Evolutionary conservation across 2,888 invertebrate genomes (phyloP), one percentile per base, ranked within the genome.

Genomic region (Kuschelorhynchus macadamiae): DNA sequence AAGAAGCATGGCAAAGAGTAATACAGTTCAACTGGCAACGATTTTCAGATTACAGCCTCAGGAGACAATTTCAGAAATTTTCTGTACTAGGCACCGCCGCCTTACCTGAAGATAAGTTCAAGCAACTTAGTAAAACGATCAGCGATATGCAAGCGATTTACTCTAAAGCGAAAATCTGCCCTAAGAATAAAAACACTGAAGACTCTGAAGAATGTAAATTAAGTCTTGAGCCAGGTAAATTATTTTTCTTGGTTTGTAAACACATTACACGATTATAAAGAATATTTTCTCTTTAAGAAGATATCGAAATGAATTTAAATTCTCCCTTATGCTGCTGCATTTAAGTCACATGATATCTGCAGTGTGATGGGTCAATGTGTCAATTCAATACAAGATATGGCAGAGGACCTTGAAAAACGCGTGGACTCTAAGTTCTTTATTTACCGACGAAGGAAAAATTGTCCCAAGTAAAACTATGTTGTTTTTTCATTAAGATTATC

Each of bases 111-210:
- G 88, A 90, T 12, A 89, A 90, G 74, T 89, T 87, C 76, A 87
- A 87, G 67, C 85, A 87, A 57, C 85, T 90, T 33, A 87, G 89
- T 78, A 86, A 88, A 72, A 86, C 88, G 0, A 85, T 91, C 1
- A 89, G 90, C 0, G 87, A 89, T 4, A 94, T 95, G 94, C 88
- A 91, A 77, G 86, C 89, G 0, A 90, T 91, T 71, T 94, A 92
- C 77, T 90, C 92, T 0, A 93, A 89, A 9, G 89, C 93, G 0
- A 93, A 91, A 81, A 88, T 94, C 14, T 94, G 94, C 77, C 70
- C 71, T 7, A 52, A 36, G 12, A 57, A 36, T 5, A 41, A 60
- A 8, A 60, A 59, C 11, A 12, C 36, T 0, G 88, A 88, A n/a
- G 92, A 83, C 74, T 87, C 87, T 36, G 84, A 92, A 71, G 77